Evolutionary conservation across 2,888 invertebrate species (phyloP).

Genomic region (Molanna angustata): DNA sequence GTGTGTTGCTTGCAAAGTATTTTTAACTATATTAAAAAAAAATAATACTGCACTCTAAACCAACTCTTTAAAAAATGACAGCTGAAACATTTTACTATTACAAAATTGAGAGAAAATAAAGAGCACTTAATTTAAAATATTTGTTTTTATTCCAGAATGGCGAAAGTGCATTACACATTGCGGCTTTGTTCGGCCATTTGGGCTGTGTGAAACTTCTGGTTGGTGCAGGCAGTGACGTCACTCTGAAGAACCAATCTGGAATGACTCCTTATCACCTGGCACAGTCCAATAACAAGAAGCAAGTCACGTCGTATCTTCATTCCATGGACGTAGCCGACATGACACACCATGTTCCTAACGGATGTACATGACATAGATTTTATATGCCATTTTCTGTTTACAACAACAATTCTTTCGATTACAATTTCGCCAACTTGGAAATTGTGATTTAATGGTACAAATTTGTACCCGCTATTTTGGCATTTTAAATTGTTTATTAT

Average conservation of each 20-base stretch:
- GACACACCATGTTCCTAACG: neutral
- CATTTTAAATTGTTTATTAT: too few relatives aligned
- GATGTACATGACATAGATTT: conserved; percentile 23
- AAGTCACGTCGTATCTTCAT: conserved; percentile 55
- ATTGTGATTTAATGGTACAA: conserved; percentile 21
- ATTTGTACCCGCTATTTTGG: too few relatives aligned
- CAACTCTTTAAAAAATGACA: too few relatives aligned
- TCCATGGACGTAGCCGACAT: conserved; percentile 21
- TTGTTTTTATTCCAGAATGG: conserved; percentile 67
- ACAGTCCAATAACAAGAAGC: conserved; percentile 48
- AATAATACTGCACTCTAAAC: too few relatives aligned
- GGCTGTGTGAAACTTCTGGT: conserved; percentile 74
- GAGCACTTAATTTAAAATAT: neutral
- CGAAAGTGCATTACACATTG: conserved; percentile 87
- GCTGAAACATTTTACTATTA: too few relatives aligned
- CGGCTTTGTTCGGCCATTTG: conserved; percentile 84
- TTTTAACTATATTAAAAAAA: too few relatives aligned
- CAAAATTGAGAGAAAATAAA: too few relatives aligned
- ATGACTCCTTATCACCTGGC: conserved; percentile 67
- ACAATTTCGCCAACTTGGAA: conserved; percentile 13
- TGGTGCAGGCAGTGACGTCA: conserved; percentile 65
- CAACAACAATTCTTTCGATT: too few relatives aligned
- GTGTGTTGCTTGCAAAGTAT: too few relatives aligned
- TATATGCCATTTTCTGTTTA: conserved; percentile 9
- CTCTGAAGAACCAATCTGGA: conserved; percentile 69